A percentile compares a stretch with the other conserved stretches of the same genome.
These are phyloP conservation scores for Helleia helle DNA, from an alignment of 2,888 invertebrate species.

Conservation along the genomic window DNA sequence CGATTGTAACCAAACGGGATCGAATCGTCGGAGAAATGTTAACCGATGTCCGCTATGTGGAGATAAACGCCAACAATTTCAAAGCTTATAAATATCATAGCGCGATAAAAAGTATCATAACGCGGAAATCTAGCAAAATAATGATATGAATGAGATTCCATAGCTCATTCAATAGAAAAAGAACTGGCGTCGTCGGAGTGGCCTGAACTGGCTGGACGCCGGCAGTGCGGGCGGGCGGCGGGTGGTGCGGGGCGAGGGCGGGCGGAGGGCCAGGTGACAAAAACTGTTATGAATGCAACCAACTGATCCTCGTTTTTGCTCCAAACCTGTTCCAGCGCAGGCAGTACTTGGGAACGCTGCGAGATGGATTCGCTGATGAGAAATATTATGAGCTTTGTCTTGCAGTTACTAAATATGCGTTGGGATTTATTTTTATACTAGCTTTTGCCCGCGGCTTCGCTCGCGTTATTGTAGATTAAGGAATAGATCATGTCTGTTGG, in stretches of 20 bases:
- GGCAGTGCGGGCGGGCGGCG: too few relatives aligned
- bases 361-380: slow-evolving; percentile 22
- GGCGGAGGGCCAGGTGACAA: slow-evolving; percentile 46
- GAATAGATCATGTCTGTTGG: too few relatives aligned
- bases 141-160: slow-evolving; percentile 25
- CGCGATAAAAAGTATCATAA: too few relatives aligned
- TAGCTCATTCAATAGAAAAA: slow-evolving; percentile 20
- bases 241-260: slow-evolving; percentile 16
- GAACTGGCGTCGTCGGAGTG: slow-evolving; percentile 15
- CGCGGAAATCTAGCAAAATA: slow-evolving; percentile 16
- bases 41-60: too few relatives aligned
- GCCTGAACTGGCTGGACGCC: slow-evolving; percentile 14
- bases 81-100: too few relatives aligned
- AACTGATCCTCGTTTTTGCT: slow-evolving; percentile 47
- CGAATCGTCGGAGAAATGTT: too few relatives aligned
- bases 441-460: too few relatives aligned
- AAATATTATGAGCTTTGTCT: slow-evolving; percentile 20
- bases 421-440: not conserved
- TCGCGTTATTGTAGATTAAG: too few relatives aligned
- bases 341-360: slow-evolving; percentile 30
- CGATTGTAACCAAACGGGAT: too few relatives aligned
- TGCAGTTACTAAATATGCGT: slow-evolving; percentile 12
- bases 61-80: too few relatives aligned
- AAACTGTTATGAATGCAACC: slow-evolving; percentile 57
- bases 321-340: slow-evolving; percentile 44